Percentiles rank a stretch among this genome's conserved stretches.
These are phyloP conservation scores for Neopelma chrysocephalum DNA, from an alignment of 2,797 vertebrate genomes.

Conservation along the genomic window DNA sequence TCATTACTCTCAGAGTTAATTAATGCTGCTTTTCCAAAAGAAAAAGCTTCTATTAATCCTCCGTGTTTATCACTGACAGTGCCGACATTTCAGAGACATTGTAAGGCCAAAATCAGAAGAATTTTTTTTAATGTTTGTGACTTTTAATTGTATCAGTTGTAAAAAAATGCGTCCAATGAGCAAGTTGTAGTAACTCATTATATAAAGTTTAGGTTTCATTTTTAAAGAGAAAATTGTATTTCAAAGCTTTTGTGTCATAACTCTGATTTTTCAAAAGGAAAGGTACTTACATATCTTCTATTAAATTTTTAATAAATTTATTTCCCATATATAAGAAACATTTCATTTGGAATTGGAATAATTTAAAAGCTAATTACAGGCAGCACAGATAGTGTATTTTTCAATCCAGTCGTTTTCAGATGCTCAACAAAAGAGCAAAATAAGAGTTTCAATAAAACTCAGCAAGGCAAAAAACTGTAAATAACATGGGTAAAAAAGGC, in stretches of 20 bases:
- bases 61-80: background rate
- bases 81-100: background rate
- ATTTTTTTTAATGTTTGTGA: background rate
- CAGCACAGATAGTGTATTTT: slow-evolving; percentile 63
- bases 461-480: slow-evolving; percentile 66
- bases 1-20: background rate
- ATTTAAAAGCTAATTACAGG: slow-evolving; percentile 65
- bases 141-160: background rate
- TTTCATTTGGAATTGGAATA: slow-evolving; percentile 48
- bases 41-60: background rate
- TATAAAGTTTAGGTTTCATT: background rate
- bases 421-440: slow-evolving; percentile 69
- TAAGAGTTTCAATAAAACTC: slow-evolving; percentile 68
- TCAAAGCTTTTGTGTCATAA: background rate
- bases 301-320: slow-evolving; percentile 58
- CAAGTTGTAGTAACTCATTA: background rate
- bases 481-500: slow-evolving; percentile 55
- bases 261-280: background rate
- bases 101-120: background rate
- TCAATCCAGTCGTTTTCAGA: slow-evolving; percentile 67
- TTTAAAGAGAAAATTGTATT: slow-evolving; percentile 17
- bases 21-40: background rate
- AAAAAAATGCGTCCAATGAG: background rate
- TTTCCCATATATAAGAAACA: slow-evolving; percentile 31
- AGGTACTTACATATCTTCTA: slow-evolving; percentile 29